Percentiles rank a stretch among this genome's conserved stretches.
Evolutionary conservation across 2,888 invertebrate species (phyloP).

Genomic region (Baronia brevicornis): DNA sequence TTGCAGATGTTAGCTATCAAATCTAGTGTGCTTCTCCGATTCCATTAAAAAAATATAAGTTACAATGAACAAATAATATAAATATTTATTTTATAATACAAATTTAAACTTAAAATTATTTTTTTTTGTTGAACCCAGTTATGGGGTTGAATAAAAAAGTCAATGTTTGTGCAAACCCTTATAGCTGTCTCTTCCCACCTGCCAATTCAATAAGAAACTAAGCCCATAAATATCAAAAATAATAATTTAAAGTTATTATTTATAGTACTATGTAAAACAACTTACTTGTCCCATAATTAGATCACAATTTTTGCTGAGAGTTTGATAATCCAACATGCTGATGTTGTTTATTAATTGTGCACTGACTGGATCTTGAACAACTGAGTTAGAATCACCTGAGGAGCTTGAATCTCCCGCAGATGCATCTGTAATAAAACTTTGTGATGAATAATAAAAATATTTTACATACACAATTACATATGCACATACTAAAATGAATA

Average conservation of each 20-base stretch:
- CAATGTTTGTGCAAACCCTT: not conserved
- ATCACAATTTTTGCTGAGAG: conserved; percentile 67
- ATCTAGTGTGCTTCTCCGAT: too few relatives aligned
- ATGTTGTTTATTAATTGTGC: conserved; percentile 73
- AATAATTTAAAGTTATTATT: conserved; percentile 1
- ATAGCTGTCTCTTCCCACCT: not conserved
- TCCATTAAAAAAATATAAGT: too few relatives aligned
- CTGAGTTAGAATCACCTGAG: conserved; percentile 67
- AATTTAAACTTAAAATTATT: too few relatives aligned
- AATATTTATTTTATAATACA: too few relatives aligned
- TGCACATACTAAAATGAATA: too few relatives aligned
- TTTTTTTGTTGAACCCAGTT: too few relatives aligned
- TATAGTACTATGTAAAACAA: conserved; percentile 12
- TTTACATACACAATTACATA: too few relatives aligned
- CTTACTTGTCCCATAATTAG: conserved; percentile 60
- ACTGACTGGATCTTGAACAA: conserved; percentile 68
- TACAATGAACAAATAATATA: too few relatives aligned
- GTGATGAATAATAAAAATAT: too few relatives aligned
- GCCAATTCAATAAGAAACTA: not conserved
- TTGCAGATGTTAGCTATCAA: too few relatives aligned
- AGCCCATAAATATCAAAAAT: not conserved
- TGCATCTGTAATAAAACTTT: conserved; percentile 38
- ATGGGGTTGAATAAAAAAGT: too few relatives aligned
- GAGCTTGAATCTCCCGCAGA: conserved; percentile 66
- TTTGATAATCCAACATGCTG: conserved; percentile 70